Evolutionary conservation across 1,140 invertebrate species (phyloP).

Genomic region (Plectrocnemia conspersa): DNA sequence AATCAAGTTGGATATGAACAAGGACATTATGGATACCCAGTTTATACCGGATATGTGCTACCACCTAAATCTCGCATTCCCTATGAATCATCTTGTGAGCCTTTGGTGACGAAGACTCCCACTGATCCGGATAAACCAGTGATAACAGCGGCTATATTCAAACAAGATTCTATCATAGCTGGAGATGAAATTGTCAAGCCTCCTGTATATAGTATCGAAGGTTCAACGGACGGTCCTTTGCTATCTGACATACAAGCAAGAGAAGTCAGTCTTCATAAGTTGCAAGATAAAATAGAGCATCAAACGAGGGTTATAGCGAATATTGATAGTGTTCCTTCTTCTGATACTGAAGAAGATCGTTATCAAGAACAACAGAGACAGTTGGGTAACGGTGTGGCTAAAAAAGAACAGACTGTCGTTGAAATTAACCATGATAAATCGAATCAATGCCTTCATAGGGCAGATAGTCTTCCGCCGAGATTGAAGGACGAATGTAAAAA

Average conservation of each 20-base stretch:
- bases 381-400: constrained; percentile 29
- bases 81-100: constrained; percentile 52
- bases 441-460: constrained; percentile 41
- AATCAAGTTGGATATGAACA: constrained; percentile 72
- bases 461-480: constrained; percentile 44
- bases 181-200: constrained; percentile 46
- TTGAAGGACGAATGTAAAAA: constrained; percentile 36
- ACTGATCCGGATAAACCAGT: constrained; percentile 58
- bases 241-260: constrained; percentile 49
- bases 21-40: constrained; percentile 63
- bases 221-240: constrained; percentile 48
- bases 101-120: constrained; percentile 45
- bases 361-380: constrained; percentile 33
- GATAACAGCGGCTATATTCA: constrained; percentile 61
- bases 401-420: constrained; percentile 35
- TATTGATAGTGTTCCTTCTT: constrained; percentile 37
- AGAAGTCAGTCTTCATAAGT: constrained; percentile 46
- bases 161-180: constrained; percentile 53
- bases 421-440: constrained; percentile 42
- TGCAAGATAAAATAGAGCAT: constrained; percentile 43
- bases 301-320: constrained; percentile 39
- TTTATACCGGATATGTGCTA: constrained; percentile 53
- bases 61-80: constrained; percentile 44
- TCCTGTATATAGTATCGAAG: constrained; percentile 49
- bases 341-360: constrained; percentile 30